Conservation (phyloP, 2,888 invertebrate species). For the Netelia melanura region DNA sequence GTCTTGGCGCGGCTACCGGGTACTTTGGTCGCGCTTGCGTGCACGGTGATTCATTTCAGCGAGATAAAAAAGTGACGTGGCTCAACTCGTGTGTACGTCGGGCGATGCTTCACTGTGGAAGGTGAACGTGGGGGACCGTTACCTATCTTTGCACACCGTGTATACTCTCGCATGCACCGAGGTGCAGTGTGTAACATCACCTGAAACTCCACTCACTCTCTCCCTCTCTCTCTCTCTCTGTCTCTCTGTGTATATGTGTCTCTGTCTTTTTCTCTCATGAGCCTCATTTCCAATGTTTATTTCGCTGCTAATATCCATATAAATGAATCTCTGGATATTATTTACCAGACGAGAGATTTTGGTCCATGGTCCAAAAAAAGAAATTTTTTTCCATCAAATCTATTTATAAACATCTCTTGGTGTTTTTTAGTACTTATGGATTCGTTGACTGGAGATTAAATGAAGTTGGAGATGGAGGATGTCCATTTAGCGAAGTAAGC, state of each 20-base stretch:
- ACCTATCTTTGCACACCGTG: constrained; percentile 41
- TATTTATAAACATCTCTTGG: neutral
- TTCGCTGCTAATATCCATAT: constrained; percentile 40
- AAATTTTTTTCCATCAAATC: neutral
- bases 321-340: neutral
- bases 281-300: constrained; percentile 27
- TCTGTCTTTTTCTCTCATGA: constrained; percentile 17
- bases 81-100: constrained; percentile 53
- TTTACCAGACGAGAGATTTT: neutral
- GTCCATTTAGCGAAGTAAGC: no score
- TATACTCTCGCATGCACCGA: neutral
- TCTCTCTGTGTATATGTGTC: neutral
- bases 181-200: no score
- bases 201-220: constrained; percentile 13
- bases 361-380: neutral
- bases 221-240: constrained; percentile 15
- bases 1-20: constrained; percentile 80
- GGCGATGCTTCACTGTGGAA: constrained; percentile 46
- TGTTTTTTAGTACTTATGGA: constrained; percentile 6
- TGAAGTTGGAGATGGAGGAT: neutral
- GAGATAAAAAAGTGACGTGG: constrained; percentile 68
- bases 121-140: constrained; percentile 64
- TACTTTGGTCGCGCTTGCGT: constrained; percentile 77
- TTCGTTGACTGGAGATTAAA: constrained; percentile 15
- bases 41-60: constrained; percentile 78